These are phyloP conservation scores for Aptenodytes patagonicus DNA, from an alignment of 2,113 vertebrate species.

Conservation along the genomic window DNA sequence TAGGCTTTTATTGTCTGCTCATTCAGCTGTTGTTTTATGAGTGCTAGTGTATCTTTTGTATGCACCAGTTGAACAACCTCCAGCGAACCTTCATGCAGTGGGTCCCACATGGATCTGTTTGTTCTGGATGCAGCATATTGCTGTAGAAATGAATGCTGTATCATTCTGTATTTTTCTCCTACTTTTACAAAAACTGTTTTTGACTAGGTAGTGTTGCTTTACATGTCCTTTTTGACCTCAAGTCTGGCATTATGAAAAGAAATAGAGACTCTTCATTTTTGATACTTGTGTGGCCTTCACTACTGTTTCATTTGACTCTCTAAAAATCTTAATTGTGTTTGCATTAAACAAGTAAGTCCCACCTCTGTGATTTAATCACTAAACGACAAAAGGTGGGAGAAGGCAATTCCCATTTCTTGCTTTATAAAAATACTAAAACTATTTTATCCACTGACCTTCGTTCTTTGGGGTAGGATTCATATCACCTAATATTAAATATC, in stretches of 20 bases:
- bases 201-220: not conserved
- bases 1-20: conserved; percentile 70
- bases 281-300: not conserved
- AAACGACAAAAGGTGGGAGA: not conserved
- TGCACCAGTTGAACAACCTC: conserved; percentile 1
- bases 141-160: not conserved
- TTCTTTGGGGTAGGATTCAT: not conserved
- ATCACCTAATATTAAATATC: not conserved
- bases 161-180: not conserved
- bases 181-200: not conserved
- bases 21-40: conserved; percentile 73
- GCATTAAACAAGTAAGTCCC: not conserved
- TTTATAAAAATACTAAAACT: not conserved
- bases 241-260: not conserved
- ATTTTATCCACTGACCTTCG: not conserved
- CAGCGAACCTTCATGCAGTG: not conserved
- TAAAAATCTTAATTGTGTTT: not conserved
- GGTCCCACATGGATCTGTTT: not conserved
- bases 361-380: not conserved
- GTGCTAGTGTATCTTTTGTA: conserved; percentile 22
- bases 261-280: not conserved
- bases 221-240: not conserved
- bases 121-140: not conserved
- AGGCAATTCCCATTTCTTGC: not conserved
- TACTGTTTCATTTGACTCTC: not conserved